Percentiles rank a stretch among this genome's conserved stretches.
Evolutionary conservation across 2,797 vertebrate species (phyloP).

Genomic region (Hybognathus amarus): DNA sequence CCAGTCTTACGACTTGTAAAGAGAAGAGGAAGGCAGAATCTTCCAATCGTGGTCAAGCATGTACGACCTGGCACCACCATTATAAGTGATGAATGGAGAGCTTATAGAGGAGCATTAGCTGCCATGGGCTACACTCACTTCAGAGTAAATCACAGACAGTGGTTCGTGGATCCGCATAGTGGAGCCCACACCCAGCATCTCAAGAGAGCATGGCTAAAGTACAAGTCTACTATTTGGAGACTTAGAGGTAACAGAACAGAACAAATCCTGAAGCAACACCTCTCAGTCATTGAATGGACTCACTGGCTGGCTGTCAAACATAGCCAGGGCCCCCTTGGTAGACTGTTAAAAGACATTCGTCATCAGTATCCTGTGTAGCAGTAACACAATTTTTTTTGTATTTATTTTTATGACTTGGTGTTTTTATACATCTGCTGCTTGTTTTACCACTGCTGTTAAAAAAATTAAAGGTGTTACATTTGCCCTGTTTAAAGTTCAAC

Average conservation of each 20-base stretch:
- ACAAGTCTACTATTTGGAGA: constrained; percentile 1
- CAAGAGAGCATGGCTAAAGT: neutral
- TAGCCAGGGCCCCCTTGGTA: constrained; percentile 8
- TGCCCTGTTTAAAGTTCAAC: too few relatives aligned
- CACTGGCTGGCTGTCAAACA: constrained; percentile 11
- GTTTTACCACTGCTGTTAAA: neutral
- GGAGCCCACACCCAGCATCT: constrained; percentile 4
- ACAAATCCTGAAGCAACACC: constrained; percentile 12
- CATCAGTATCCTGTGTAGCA: neutral
- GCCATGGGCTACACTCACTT: neutral
- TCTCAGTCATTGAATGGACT: constrained; percentile 17
- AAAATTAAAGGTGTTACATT: neutral
- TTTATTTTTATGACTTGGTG: neutral
- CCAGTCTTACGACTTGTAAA: constrained; percentile 3
- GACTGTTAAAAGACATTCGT: neutral
- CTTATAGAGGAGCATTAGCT: constrained; percentile 10
- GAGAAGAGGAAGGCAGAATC: neutral
- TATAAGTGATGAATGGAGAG: constrained; percentile 16
- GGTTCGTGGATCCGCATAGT: constrained; percentile 2
- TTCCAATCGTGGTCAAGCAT: neutral
- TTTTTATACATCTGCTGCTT: neutral
- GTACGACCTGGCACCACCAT: neutral
- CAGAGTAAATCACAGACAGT: constrained; percentile 10
- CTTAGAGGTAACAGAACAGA: constrained; percentile 15
- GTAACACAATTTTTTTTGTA: neutral